Base-by-base conservation (phyloP, 2,113 vertebrate species). In the Hippocampus comes region DNA sequence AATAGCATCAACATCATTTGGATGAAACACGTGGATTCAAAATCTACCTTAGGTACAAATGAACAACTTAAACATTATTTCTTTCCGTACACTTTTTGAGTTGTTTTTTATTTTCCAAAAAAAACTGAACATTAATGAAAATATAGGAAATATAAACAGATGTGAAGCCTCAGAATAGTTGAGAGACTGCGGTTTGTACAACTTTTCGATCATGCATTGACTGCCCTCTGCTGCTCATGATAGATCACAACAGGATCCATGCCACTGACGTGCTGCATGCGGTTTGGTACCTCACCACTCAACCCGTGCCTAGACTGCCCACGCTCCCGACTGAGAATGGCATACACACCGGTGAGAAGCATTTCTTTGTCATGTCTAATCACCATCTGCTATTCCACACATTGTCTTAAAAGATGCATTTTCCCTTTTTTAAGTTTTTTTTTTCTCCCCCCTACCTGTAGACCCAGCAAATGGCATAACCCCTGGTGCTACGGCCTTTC, bases 211-310 rank as follows among this genome's bases (percentile, higher is more conserved):
- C 18, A 64, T 11, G 11, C 3, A 68, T 25, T 57, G 63, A 30
- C 57, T 63, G 23, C 53, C 60, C 18, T 71, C 53, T 27, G 21
- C 66, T 70, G 42, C 42, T 66, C 46, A 63, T 15, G 63, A 23
- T 75, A 99, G 97, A 99, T 93, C 97, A 99, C 87, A 99, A 99
- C 89, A 89, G 96, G 75, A 95, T 95, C 76, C 97, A 99, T 10
- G 97, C 97, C 75, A 98, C 97, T 17, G 97, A 99, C 1, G 97
- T 99, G 23, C 92, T 99, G 0, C 97, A 99, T 11, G 97, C 97
- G 0, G 97, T 99, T 51, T 99, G 97, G 97, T 99, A 95, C 84
- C 95, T 99, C n/a, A 97, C 95, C 53, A 98, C 96, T 0, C 97
- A 99, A 79, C 91, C 94, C 53, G 93, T 99, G 70, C 97, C 97